These are phyloP conservation scores for Agrypnus murinus DNA, from an alignment of 2,888 invertebrate genomes.

Conservation along the genomic window DNA sequence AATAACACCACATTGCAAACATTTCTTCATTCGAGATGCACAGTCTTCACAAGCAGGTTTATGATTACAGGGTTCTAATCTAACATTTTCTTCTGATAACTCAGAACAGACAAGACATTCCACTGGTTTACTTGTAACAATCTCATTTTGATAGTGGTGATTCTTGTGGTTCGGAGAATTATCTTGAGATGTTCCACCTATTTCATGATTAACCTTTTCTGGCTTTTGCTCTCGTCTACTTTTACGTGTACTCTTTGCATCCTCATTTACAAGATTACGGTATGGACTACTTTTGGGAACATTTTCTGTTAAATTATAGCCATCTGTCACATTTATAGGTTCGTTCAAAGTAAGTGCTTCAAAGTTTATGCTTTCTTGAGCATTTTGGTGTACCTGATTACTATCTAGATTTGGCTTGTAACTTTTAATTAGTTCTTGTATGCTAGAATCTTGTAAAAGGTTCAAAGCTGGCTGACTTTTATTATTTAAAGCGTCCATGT, in stretches of 20 bases:
- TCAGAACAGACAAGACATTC: conserved; percentile 85
- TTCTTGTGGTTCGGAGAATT: conserved; percentile 67
- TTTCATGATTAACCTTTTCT: conserved; percentile 60
- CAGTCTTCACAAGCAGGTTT: conserved; percentile 85
- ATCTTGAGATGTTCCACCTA: conserved; percentile 66
- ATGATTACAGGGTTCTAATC: conserved; percentile 84
- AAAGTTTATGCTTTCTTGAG: conserved; percentile 57
- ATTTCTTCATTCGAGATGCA: conserved; percentile 85
- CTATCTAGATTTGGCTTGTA: conserved; percentile 69
- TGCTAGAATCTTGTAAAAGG: conserved; percentile 75
- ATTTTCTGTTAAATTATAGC: conserved; percentile 67
- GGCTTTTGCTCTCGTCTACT: conserved; percentile 63
- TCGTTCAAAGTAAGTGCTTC: conserved; percentile 63
- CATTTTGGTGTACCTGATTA: conserved; percentile 60
- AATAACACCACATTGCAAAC: conserved; percentile 78
- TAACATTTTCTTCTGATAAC: conserved; percentile 76
- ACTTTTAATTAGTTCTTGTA: conserved; percentile 73
- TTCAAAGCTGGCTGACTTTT: conserved; percentile 82
- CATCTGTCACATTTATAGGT: conserved; percentile 61
- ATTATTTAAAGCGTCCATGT: conserved; percentile 78
- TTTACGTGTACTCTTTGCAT: conserved; percentile 61
- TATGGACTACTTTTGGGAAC: conserved; percentile 61
- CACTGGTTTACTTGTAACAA: conserved; percentile 68
- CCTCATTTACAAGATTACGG: conserved; percentile 60
- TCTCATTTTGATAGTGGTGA: conserved; percentile 65